Conservation (phyloP, 1,140 invertebrate genomes). For the Chionoecetes opilio region DNA sequence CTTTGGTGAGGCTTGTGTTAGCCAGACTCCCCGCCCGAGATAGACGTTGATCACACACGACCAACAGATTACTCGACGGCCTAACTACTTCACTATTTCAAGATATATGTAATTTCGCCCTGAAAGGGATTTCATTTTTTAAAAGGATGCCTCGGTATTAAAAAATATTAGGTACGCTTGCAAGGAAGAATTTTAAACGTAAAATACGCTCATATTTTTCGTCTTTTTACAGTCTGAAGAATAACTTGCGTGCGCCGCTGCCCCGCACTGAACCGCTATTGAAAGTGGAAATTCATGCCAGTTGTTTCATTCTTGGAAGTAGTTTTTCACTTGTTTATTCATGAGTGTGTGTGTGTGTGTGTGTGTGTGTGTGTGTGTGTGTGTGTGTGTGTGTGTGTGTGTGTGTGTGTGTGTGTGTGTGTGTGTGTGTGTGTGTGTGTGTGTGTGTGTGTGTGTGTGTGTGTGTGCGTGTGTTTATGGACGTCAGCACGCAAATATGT, state of each 20-base stretch:
- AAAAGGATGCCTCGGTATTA: neutral
- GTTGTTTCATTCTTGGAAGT: slow-evolving; percentile 1
- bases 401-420: neutral
- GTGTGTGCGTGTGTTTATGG: neutral
- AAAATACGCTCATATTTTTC: neutral
- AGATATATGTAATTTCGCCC: too few species aligned
- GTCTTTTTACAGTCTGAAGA: neutral
- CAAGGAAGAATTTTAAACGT: neutral
- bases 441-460: neutral
- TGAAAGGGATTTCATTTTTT: too few species aligned
- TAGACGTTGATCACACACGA: neutral
- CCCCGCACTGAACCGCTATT: neutral
- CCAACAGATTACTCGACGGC: too few species aligned
- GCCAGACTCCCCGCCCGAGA: neutral
- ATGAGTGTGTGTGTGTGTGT: neutral
- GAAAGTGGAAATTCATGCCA: neutral
- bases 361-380: slow-evolving; percentile 27
- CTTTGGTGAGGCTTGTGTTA: neutral
- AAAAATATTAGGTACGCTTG: neutral
- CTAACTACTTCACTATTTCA: too few species aligned
- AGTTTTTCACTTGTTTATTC: neutral
- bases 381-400: slow-evolving; percentile 27
- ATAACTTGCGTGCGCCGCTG: neutral
- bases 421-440: neutral
- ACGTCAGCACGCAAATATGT: neutral